Base-by-base conservation (phyloP, 2,113 vertebrate genomes). In the Lichenostomus cassidix region DNA sequence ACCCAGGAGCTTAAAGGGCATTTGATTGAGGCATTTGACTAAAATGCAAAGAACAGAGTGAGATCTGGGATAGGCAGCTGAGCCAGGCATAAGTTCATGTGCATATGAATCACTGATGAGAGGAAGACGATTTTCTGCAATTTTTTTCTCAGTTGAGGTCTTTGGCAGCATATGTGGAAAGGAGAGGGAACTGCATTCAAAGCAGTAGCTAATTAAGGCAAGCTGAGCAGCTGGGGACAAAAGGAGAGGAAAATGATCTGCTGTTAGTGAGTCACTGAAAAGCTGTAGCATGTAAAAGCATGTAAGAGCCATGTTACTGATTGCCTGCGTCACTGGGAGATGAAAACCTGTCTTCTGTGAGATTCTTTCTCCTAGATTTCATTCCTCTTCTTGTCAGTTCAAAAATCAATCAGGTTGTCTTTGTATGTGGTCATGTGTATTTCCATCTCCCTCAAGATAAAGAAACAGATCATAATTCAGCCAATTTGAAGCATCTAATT, bases 11-110 rank as follows among this genome's bases (percentile, higher is more conserved):
- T 95, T 59, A 81, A 89, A 82, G 56, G n/a, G 37, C 41, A 92
- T 94, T 94, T 91, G 75, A 89, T 59, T 77, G 73, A 95, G 37
- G n/a, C 62, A 92, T 96, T 96, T 96, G 85, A 86, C 85, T 93
- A 81, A 91, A 80, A 93, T 93, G 92, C 92, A 90, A 95, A 96
- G 71, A 68, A 10, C 49, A 35, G 50, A 92, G 75, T 2, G 6
- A 35, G 50, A 55, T 69, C 75, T 79, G 71, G 79, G 47, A 69
- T n/a, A 77, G 42, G 55, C 60, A 70, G 39, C 78, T 55, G 59
- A 95, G 62, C 9, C 53, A 80, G 50, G 67, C 7, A 0, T n/a
- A 62, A 50, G 15, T 78, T 60, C 59, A 81, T 37, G 25, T 84
- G 81, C 15, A 53, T 47, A 77, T 70, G 87, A 94, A 85, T 79